Evolutionary conservation across 1,140 invertebrate genomes (phyloP), one percentile per base, ranked within the genome.

Genomic region (Stratiolaelaps scimitus): DNA sequence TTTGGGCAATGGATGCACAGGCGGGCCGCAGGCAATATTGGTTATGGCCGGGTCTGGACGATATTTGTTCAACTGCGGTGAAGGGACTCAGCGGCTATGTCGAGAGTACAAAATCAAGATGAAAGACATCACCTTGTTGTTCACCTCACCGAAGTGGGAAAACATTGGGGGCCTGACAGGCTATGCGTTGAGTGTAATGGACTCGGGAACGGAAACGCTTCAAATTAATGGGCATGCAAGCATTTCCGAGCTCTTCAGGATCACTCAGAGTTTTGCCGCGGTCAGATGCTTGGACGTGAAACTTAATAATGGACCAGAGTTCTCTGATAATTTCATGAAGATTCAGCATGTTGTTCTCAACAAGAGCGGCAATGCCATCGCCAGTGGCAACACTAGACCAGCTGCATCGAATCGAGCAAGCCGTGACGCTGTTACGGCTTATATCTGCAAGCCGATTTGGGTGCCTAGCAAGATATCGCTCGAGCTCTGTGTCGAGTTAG

Each of bases 31-130:
- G 10, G 10, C 34, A 40, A 10, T 40, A 10, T 4, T 40, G 4
- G 34, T 40, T 40, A 10, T 40, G 4, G 34, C 34, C 4, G 34
- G 34, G 5, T 40, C 10, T 40, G 10, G 10, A 40, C 34, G 85
- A 65, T 94, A 93, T 74, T 72, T 95, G 0, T 94, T 96, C 71
- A 95, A 95, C 74, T 95, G 91, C 76, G 89, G 90, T 0, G 91
- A 95, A 80, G 86, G 88, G 23, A 86, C 84, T 7, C 92, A 95
- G 76, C 79, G 91, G 40, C 73, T 93, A 65, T 83, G 87, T 1
- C 82, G 86, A 74, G 90, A 93, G 75, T 84, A 92, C 74, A 40
- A 40, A 64, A 83, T 85, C 69, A 90, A 86, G 72, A 72, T 94
- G 4, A 78, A 84, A 0, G 83, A 84, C 71, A 72, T 92, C 65